phyloP scores from a whole-genome alignment of 2,113 vertebrate genomes.

The Empidonax traillii region DNA sequence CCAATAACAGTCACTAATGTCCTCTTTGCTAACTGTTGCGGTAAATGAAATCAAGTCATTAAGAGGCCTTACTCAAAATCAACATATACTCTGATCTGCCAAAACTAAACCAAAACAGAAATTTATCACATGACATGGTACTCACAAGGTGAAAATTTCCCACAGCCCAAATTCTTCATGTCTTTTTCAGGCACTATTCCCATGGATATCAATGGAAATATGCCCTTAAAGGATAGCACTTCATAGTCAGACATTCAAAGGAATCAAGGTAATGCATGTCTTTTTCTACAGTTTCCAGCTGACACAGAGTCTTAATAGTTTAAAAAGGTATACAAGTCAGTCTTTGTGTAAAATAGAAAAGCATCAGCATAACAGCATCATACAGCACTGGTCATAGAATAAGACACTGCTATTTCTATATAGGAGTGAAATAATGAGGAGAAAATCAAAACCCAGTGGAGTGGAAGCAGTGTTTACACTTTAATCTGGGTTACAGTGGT shows the following conservation, averaged over 20 bases:
- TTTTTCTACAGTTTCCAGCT: not conserved
- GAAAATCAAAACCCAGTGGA: not conserved
- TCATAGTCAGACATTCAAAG: not conserved
- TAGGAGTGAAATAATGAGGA: not conserved
- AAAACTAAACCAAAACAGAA: not conserved
- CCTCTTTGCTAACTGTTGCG: not conserved
- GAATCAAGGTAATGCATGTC: not conserved
- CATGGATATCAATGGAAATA: not conserved
- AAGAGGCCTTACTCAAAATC: not conserved
- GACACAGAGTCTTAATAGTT: not conserved
- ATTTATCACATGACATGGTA: not conserved
- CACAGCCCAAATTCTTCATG: not conserved
- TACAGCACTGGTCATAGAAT: not conserved
- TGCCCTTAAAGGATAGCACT: not conserved
- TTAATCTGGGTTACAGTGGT: not conserved
- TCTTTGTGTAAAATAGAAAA: not conserved
- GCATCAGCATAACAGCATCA: not conserved
- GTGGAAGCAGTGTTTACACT: not conserved
- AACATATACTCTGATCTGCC: not conserved
- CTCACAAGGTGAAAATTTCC: not conserved
- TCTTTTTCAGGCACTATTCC: not conserved
- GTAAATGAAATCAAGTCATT: not conserved
- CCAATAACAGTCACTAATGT: not conserved
- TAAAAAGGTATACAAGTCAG: not conserved
- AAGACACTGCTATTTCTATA: not conserved